phyloP scores from a whole-genome alignment of 1,140 invertebrate species.

The Atta texana region DNA sequence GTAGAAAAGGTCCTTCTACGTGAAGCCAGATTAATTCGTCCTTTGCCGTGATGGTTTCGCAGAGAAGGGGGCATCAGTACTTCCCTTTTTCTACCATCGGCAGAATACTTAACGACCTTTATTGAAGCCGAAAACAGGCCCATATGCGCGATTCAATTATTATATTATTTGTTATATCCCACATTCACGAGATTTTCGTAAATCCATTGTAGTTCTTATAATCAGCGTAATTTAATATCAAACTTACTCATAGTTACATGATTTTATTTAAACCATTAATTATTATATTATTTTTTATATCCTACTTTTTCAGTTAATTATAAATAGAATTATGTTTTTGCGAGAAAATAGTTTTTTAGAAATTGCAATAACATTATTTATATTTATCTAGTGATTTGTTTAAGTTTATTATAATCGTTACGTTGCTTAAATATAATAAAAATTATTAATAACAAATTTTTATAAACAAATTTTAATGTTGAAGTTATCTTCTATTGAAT shows the following conservation, averaged over 20 bases:
- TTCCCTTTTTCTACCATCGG: conserved; percentile 56
- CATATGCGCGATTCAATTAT: conserved; percentile 27
- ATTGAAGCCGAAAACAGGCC: conserved; percentile 44
- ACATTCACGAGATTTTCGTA: neutral
- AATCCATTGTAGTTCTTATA: conserved; percentile 1
- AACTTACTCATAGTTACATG: neutral
- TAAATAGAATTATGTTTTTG: neutral
- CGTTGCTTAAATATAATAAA: neutral
- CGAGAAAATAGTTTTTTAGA: neutral
- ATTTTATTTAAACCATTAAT: neutral
- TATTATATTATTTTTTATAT: too few species aligned
- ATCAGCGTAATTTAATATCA: neutral
- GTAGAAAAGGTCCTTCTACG: conserved; percentile 69
- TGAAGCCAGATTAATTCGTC: conserved; percentile 78
- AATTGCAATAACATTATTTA: neutral
- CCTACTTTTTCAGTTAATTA: neutral
- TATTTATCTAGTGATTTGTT: too few species aligned
- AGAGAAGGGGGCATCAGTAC: conserved; percentile 54
- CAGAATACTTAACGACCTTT: conserved; percentile 67
- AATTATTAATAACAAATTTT: neutral
- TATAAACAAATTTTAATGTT: neutral
- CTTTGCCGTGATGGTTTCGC: conserved; percentile 68
- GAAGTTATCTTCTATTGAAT: conserved; percentile 18
- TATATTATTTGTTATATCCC: neutral
- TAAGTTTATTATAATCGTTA: too few species aligned